Evolutionary conservation across 2,888 invertebrate genomes (phyloP).

Genomic region (Nymphalis urticae): DNA sequence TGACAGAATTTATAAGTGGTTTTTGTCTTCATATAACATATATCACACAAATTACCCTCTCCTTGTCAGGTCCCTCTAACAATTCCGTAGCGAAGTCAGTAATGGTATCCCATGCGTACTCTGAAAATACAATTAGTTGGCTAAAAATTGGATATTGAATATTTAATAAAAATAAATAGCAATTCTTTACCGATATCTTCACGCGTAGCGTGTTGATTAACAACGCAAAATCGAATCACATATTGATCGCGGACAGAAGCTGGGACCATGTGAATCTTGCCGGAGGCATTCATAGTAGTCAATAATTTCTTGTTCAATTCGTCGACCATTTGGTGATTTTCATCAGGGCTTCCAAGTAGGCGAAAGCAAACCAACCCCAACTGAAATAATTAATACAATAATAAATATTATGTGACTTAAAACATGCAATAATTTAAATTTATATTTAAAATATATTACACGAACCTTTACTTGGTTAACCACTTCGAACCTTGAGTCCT

Average conservation of each 20-base stretch:
- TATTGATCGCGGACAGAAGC: slow-evolving; percentile 94
- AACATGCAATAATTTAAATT: not conserved
- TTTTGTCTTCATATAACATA: not conserved
- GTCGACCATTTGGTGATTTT: slow-evolving; percentile 66
- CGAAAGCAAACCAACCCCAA: slow-evolving; percentile 96
- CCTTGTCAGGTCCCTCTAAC: slow-evolving; percentile 85
- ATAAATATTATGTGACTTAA: not conserved
- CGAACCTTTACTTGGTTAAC: slow-evolving; percentile 95
- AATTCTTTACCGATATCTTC: slow-evolving; percentile 86
- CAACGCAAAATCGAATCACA: slow-evolving; percentile 96
- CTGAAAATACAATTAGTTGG: slow-evolving; percentile 64
- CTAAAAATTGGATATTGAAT: too few relatives aligned
- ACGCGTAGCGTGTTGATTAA: slow-evolving; percentile 93
- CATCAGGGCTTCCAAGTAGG: slow-evolving; percentile 84
- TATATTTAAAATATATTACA: not conserved
- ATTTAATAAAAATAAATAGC: too few relatives aligned
- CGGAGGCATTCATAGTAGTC: slow-evolving; percentile 96
- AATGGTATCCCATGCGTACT: slow-evolving; percentile 92
- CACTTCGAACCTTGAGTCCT: slow-evolving; percentile 93
- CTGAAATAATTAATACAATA: slow-evolving; percentile 65
- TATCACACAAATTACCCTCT: slow-evolving; percentile 66
- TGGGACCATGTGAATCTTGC: slow-evolving; percentile 98
- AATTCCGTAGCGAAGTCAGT: slow-evolving; percentile 90
- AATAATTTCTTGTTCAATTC: slow-evolving; percentile 95
- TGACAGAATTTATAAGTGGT: not conserved